Conservation (phyloP, 2,888 invertebrate genomes). For the Beris morrisii region DNA sequence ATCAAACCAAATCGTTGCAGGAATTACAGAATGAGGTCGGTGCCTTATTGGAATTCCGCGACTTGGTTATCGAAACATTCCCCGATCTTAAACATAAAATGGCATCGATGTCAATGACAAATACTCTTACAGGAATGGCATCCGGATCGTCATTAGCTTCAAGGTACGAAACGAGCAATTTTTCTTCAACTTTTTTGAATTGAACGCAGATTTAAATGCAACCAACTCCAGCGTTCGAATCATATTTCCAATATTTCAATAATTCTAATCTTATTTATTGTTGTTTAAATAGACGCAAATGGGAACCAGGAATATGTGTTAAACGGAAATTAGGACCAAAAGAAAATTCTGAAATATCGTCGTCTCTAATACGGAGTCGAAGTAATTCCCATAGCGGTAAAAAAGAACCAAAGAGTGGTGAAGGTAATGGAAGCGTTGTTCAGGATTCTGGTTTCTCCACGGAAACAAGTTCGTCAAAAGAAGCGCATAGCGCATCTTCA, state of each 20-base stretch:
- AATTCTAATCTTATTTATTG: neutral
- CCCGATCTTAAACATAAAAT: slow-evolving; percentile 87
- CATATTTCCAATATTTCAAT: neutral
- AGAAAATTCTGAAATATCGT: slow-evolving; percentile 48
- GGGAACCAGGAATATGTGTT: slow-evolving; percentile 81
- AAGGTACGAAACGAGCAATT: slow-evolving; percentile 43
- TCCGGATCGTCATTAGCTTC: slow-evolving; percentile 54
- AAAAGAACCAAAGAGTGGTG: slow-evolving; percentile 65
- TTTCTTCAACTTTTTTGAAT: neutral
- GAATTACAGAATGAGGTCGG: slow-evolving; percentile 94
- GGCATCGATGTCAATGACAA: slow-evolving; percentile 66
- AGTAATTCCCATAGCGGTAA: slow-evolving; percentile 66
- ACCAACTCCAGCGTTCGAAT: neutral
- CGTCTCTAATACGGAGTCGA: slow-evolving; percentile 62
- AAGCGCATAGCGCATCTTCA: slow-evolving; percentile 73
- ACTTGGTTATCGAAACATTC: slow-evolving; percentile 92
- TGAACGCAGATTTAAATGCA: neutral
- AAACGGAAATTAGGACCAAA: slow-evolving; percentile 62
- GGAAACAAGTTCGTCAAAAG: slow-evolving; percentile 81
- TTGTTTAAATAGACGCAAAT: slow-evolving; percentile 60
- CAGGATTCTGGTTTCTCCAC: slow-evolving; percentile 90
- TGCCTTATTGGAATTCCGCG: slow-evolving; percentile 86
- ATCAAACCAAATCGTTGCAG: slow-evolving; percentile 89
- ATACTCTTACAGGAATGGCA: slow-evolving; percentile 52
- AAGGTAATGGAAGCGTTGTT: slow-evolving; percentile 63